Evolutionary conservation across 2,888 invertebrate genomes (phyloP).

Genomic region (Liodrosophila aerea): DNA sequence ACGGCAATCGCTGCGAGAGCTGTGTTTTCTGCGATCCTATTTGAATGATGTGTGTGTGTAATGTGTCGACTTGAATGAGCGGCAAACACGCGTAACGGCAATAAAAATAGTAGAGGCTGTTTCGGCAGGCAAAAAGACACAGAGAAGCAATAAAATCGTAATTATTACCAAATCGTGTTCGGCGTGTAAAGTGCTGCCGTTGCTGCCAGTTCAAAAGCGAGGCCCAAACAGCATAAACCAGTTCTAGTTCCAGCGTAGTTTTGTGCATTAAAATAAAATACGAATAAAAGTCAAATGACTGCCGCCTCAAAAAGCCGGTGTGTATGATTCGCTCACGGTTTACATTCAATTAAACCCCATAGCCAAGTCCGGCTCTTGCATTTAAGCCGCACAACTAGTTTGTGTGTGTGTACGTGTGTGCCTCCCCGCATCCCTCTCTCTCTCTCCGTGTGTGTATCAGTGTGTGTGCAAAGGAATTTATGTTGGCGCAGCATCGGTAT

Average conservation of each 20-base stretch:
- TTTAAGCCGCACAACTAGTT: slow-evolving; percentile 60
- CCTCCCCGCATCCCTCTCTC: background rate
- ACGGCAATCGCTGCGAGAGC: slow-evolving; percentile 11
- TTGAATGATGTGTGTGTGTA: slow-evolving; percentile 51
- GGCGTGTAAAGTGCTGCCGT: slow-evolving; percentile 35
- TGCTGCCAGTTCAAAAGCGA: slow-evolving; percentile 18
- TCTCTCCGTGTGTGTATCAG: slow-evolving; percentile 36
- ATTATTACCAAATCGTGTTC: slow-evolving; percentile 61
- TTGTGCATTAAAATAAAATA: slow-evolving; percentile 8
- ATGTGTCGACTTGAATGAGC: slow-evolving; percentile 55
- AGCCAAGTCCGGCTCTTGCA: slow-evolving; percentile 12
- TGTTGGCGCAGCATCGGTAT: slow-evolving; percentile 38
- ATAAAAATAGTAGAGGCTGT: slow-evolving; percentile 41
- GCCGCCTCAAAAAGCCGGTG: slow-evolving; percentile 58
- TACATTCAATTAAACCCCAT: slow-evolving; percentile 55
- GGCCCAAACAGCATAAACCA: slow-evolving; percentile 44
- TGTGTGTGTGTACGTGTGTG: slow-evolving; percentile 8
- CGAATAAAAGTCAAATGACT: slow-evolving; percentile 16
- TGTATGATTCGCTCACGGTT: slow-evolving; percentile 22
- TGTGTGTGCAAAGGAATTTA: slow-evolving; percentile 56
- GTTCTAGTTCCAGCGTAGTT: too few relatives aligned
- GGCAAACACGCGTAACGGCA: slow-evolving; percentile 70
- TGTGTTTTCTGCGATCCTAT: slow-evolving; percentile 57
- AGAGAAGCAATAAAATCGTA: slow-evolving; percentile 56
- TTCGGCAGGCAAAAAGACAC: slow-evolving; percentile 18